Percentiles rank a stretch among this genome's conserved stretches.
Conservation (phyloP, 1,140 invertebrate species). For the Nebria ingens region DNA sequence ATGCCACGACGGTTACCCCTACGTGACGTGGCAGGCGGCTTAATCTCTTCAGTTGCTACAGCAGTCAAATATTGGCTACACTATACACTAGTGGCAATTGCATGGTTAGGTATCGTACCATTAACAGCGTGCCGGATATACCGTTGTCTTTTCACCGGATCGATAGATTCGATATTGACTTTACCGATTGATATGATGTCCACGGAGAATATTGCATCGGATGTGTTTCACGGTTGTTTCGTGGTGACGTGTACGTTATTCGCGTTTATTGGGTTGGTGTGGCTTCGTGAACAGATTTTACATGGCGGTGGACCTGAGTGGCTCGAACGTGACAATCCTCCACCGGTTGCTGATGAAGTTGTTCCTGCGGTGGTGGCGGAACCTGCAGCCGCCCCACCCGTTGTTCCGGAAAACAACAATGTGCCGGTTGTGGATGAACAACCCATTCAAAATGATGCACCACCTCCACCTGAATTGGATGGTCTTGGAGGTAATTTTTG, state of each 20-base stretch:
- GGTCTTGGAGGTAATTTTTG: no score
- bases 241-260: slow-evolving; percentile 94
- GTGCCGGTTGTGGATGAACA: slow-evolving; percentile 29
- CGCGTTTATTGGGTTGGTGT: slow-evolving; percentile 93
- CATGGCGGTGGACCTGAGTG: slow-evolving; percentile 94
- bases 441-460: slow-evolving; percentile 5
- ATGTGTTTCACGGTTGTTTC: slow-evolving; percentile 93
- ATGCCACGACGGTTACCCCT: slow-evolving; percentile 95
- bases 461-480: slow-evolving; percentile 8
- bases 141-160: slow-evolving; percentile 81
- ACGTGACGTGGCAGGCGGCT: slow-evolving; percentile 76
- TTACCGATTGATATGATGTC: slow-evolving; percentile 87
- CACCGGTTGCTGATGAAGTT: slow-evolving; percentile 28
- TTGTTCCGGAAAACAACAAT: slow-evolving; percentile 36
- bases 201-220: slow-evolving; percentile 82
- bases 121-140: slow-evolving; percentile 95
- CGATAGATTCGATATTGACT: slow-evolving; percentile 71
- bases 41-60: slow-evolving; percentile 79
- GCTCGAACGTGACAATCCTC: slow-evolving; percentile 62
- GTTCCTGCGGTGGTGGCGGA: no score
- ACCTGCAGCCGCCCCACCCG: slow-evolving; percentile 8
- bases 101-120: slow-evolving; percentile 97
- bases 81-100: slow-evolving; percentile 88
- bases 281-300: slow-evolving; percentile 95
- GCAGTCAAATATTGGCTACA: slow-evolving; percentile 94